Conservation (phyloP, 2,113 vertebrate genomes). For the Amblyopsis rosae region DNA sequence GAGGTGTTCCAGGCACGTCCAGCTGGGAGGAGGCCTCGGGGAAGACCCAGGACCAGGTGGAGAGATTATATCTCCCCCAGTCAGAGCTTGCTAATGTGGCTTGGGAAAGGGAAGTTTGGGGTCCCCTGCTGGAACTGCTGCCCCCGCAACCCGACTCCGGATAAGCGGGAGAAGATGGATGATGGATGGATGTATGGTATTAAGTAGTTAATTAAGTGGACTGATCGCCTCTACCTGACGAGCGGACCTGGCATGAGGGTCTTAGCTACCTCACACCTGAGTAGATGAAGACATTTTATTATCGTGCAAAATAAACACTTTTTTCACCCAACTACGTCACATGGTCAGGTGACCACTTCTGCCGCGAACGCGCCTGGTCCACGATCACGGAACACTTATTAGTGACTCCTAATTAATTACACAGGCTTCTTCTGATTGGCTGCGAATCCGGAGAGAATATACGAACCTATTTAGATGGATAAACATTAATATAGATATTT, state of each 20-base stretch:
- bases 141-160: neutral
- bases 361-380: neutral
- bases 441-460: neutral
- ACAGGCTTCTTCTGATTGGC: neutral
- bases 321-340: neutral
- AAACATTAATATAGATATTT: neutral
- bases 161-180: too few relatives aligned
- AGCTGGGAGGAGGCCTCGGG: too few relatives aligned
- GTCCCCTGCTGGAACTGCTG: too few relatives aligned
- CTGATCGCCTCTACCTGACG: slow-evolving; percentile 24
- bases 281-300: neutral
- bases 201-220: too few relatives aligned
- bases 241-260: slow-evolving; percentile 27
- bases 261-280: slow-evolving; percentile 42
- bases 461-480: neutral
- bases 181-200: too few relatives aligned
- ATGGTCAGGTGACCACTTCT: neutral
- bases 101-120: too few relatives aligned
- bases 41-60: too few relatives aligned
- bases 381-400: neutral
- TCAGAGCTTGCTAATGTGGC: too few relatives aligned
- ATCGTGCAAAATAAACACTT: neutral
- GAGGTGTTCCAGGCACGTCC: too few relatives aligned
- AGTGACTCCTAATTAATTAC: neutral
- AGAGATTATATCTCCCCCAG: too few relatives aligned